A percentile compares a stretch with the other conserved stretches of the same genome.
phyloP scores from a whole-genome alignment of 2,888 invertebrate species.

The Troilus luridus region DNA sequence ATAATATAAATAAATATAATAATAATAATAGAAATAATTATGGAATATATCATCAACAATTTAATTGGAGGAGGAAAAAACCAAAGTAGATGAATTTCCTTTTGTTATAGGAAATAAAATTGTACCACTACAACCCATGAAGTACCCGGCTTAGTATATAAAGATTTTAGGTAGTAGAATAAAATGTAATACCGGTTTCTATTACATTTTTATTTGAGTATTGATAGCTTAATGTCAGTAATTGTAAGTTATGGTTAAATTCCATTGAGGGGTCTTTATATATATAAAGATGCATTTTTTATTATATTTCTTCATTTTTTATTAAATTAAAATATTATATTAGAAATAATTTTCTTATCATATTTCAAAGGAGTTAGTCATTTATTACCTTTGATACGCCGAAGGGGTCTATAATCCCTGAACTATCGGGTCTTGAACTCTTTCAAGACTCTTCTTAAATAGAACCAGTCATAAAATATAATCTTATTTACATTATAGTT shows the following conservation, averaged over 20 bases:
- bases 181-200: neutral
- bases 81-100: no score
- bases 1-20: no score
- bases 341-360: neutral
- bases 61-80: no score
- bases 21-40: no score
- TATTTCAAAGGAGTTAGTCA: slow-evolving; percentile 1
- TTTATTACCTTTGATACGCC: neutral
- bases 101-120: no score
- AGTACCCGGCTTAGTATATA: no score
- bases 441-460: neutral
- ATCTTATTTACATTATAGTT: slow-evolving; percentile 24
- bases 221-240: neutral
- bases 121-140: no score
- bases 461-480: neutral
- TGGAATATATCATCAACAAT: no score
- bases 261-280: neutral
- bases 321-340: neutral
- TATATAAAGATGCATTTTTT: neutral
- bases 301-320: neutral
- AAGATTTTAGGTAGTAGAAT: no score
- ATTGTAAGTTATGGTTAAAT: neutral
- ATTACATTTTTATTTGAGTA: neutral
- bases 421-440: slow-evolving; percentile 19
- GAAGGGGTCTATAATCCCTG: neutral